Evolutionary conservation across 92 coral and sea anemone species (phyloP), one percentile per base, ranked within the genome.

Genomic region (Plumapathes pennacea): DNA sequence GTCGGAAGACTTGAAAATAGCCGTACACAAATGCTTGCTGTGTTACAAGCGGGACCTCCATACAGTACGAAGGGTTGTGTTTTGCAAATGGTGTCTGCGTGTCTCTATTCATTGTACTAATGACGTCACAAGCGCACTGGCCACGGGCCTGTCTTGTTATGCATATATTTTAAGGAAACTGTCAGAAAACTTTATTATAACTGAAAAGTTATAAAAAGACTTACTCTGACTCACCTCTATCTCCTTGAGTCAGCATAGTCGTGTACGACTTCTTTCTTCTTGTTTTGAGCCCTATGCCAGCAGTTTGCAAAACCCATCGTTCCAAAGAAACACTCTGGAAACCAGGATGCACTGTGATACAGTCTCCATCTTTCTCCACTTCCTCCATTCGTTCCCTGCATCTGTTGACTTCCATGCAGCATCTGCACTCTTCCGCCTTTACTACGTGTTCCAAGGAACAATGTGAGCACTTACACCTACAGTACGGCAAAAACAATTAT

Each of bases 251-350:
- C 53, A 25, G 38, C 38, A 50, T 46, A n/a, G 64, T 47, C 32
- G 62, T 36, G 59, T 79, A 79, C n/a, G 74, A 52, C 56, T 64
- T 71, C 29, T 61, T 78, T 12, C 10, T 47, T 45, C 47, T 70
- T 50, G 72, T 69, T 36, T 70, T 70, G 9, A 68, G 49, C 7
- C 80, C 58, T 22, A 71, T 54, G 32, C 67, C 63, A 23, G 81
- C 86, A 6, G 69, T 64, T 46, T 71, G 64, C 62, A 79, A 64
- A 32, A 71, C 86, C 81, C 86, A 79, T 27, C 74, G 54, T 26
- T 62, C 50, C 25, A 80, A 59, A 28, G 75, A 80, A 38, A 80
- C 86, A 41, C 39, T 34, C 11, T 44, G 31, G 41, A 80, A 80
- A 34, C 80, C 86, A 13, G 70, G 75, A 43, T 80, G 76, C 47